A percentile compares a stretch with the other conserved stretches of the same genome.
Evolutionary conservation across 1,140 invertebrate species (phyloP).

Genomic region (Micrasema minimum): DNA sequence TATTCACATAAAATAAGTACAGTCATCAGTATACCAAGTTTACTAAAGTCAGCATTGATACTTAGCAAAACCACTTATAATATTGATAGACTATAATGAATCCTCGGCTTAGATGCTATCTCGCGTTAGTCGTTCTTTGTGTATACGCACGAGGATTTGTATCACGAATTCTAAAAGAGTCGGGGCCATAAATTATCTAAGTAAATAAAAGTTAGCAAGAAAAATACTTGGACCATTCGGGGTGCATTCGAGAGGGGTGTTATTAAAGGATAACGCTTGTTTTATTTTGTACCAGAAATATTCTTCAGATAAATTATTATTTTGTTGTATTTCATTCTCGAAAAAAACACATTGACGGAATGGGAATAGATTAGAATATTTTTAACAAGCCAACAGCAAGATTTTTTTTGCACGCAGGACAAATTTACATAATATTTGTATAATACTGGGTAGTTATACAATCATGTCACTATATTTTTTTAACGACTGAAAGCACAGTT

Average conservation of each 20-base stretch:
- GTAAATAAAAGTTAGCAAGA: slow-evolving; percentile 50
- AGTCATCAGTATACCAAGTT: too few species aligned
- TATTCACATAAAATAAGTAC: too few species aligned
- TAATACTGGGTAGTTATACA: too few species aligned
- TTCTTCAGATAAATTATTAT: neutral
- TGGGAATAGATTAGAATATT: too few species aligned
- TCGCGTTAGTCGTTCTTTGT: slow-evolving; percentile 19
- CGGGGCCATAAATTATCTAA: slow-evolving; percentile 48
- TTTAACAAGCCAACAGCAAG: too few species aligned
- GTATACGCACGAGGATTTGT: slow-evolving; percentile 35
- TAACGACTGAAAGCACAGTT: too few species aligned
- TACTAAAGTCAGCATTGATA: too few species aligned
- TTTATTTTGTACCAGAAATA: neutral
- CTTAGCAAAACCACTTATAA: slow-evolving; percentile 10
- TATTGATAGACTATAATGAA: slow-evolving; percentile 29
- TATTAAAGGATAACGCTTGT: slow-evolving; percentile 15
- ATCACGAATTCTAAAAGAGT: slow-evolving; percentile 39
- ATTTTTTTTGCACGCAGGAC: too few species aligned
- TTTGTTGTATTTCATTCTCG: too few species aligned
- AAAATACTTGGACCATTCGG: slow-evolving; percentile 12
- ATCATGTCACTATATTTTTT: too few species aligned
- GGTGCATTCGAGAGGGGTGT: neutral
- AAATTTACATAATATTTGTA: too few species aligned
- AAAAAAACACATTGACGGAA: too few species aligned
- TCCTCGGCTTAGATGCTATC: slow-evolving; percentile 9